Evolutionary conservation across 2,113 vertebrate species (phyloP), one percentile per base, ranked within the genome.

Genomic region (Australoheros scitulus): DNA sequence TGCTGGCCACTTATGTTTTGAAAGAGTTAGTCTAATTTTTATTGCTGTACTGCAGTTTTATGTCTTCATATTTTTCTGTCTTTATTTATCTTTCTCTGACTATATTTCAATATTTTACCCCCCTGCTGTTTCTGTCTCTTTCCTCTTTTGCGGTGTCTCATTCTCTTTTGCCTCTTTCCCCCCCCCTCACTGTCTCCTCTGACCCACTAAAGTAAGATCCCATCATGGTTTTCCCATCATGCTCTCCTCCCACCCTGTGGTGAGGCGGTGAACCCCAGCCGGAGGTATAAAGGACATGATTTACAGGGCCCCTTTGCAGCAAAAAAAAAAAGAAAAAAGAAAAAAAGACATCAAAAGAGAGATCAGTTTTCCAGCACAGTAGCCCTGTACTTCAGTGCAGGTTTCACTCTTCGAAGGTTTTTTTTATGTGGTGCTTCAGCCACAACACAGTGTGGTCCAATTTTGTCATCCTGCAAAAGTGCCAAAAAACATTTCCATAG

Each of bases 201-300:
- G 88, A 86, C 82, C 90, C 86, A 65, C 86, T 86, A 72, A 90
- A 80, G 86, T 81, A 79, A 92, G 83, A 92, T 81, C 89, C 86
- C 80, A n/a, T 92, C 87, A 91, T 94, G 94, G 93, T 94, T 93
- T 94, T 93, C 85, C 89, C 91, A 94, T 94, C 91, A 93, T 92
- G 85, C 90, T 90, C 75, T 90, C 88, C 92, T 89, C 92, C 92
- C 92, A 92, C 91, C 86, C 84, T 91, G 89, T 47, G 88, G 90
- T 90, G 80, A 91, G 85, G 83, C 84, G 18, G 84, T 91, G 91
- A 94, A 91, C 93, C 92, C 92, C 88, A 79, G 90, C 93, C 94
- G 91, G 94, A 93, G 91, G 91, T 93, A 94, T 94, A 93, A 94
- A 94, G 91, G 79, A 91, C 89, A 85, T 94, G 91, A 94, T 94